Base-by-base conservation (phyloP, 2,797 vertebrate species). In the Phylloscopus collybita region DNA sequence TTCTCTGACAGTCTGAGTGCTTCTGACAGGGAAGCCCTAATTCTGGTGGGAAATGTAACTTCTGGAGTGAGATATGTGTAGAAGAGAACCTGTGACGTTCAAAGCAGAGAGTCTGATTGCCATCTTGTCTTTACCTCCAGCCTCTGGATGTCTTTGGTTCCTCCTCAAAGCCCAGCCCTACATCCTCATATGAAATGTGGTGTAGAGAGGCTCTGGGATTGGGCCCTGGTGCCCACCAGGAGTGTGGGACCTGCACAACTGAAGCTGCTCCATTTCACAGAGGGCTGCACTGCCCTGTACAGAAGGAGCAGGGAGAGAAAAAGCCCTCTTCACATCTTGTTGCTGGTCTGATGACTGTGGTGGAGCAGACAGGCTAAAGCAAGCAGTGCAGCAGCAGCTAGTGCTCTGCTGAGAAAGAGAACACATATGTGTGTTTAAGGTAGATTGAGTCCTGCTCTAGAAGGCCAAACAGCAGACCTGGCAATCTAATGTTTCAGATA, bases 201-300 rank as follows among this genome's bases (percentile, higher is more conserved):
- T 6, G 16, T 16, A 38, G 32, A 34, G 50, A 51, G 32, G n/a
- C 15, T 50, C 22, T 51, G 51, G 23, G 54, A 16, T 21, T 0
- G 0, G 50, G 54, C 27, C 9, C 4, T 16, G 10, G 42, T 34
- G 19, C 42, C 16, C 42, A 26, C 0, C 22, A 56, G 36, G n/a
- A 64, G 14, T 0, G 4, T 18, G 25, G 12, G 36, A 30, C 29
- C 59, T 61, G 22, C n/a, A 42, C 38, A 50, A 2, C 36, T 59
- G 45, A 84, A 74, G 62, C n/a, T n/a, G 21, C 36, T 59, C 30
- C 10, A 2, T 57, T 82, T 82, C 3, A 3, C 36, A 57, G 30
- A 25, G 38, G 26, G n/a, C 40, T 61, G 27, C 18, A 21, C 23
- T 22, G n/a, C 38, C 32, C 49, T 81, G 54, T 13, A 32, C 34